Evolutionary conservation across 2,888 invertebrate species (phyloP).

Genomic region (Linnaemya vulpina): DNA sequence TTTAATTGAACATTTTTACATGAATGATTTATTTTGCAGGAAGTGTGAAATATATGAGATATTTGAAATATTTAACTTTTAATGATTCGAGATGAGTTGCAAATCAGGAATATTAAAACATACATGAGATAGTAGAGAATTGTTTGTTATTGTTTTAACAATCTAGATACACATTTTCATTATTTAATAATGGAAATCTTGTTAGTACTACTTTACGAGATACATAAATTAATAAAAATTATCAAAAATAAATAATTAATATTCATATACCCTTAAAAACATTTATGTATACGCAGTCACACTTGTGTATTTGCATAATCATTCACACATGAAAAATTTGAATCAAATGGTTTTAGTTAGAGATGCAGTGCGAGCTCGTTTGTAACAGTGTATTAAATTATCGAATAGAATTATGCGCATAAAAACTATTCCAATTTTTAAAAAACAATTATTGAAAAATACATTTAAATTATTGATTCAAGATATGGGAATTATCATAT

Average conservation of each 20-base stretch:
- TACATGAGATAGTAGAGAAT: neutral
- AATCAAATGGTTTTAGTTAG: neutral
- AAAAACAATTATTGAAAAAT: too few relatives aligned
- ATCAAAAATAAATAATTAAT: conserved; percentile 7
- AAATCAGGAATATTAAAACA: conserved; percentile 47
- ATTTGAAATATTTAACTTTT: neutral
- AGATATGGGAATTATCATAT: too few relatives aligned
- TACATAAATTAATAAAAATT: conserved; percentile 3
- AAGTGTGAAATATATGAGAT: conserved; percentile 9
- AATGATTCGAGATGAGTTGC: conserved; percentile 30
- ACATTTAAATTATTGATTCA: too few relatives aligned
- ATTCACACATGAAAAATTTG: neutral
- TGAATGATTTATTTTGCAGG: neutral
- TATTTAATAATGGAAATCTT: neutral
- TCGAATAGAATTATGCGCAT: too few relatives aligned
- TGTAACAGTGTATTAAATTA: neutral
- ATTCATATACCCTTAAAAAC: neutral
- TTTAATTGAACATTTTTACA: conserved; percentile 4
- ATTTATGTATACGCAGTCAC: neutral
- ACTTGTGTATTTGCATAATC: neutral
- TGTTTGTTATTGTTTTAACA: neutral
- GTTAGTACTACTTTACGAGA: neutral
- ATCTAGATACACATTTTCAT: conserved; percentile 17
- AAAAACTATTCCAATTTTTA: too few relatives aligned
- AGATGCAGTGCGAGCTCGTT: neutral